Percentiles rank a stretch among this genome's conserved stretches.
phyloP scores from a whole-genome alignment of 2,113 vertebrate genomes.

The Bos taurus region ARS-UCD2.0 NC_037329.1:135019001-135019500 shows the following conservation, averaged over 20 bases:
- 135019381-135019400: not conserved
- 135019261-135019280: not conserved
- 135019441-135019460: not conserved
- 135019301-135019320: not conserved
- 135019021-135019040: not conserved
- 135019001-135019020: not conserved
- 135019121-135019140: not conserved
- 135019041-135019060: not conserved
- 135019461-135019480: not conserved
- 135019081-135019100: not conserved
- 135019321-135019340: not conserved
- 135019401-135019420: not conserved
- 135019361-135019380: not conserved
- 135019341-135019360: not conserved
- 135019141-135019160: not conserved
- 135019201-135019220: not conserved
- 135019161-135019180: not conserved
- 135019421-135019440: not conserved
- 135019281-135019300: not conserved
- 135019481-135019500: not conserved
- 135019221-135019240: fast-evolving
- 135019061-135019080: too few relatives aligned
- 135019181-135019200: not conserved
- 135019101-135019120: not conserved
- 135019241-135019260: fast-evolving